These are phyloP conservation scores for Holcopasites calliopsidis DNA, from an alignment of 1,140 invertebrate species.

Conservation along the genomic window DNA sequence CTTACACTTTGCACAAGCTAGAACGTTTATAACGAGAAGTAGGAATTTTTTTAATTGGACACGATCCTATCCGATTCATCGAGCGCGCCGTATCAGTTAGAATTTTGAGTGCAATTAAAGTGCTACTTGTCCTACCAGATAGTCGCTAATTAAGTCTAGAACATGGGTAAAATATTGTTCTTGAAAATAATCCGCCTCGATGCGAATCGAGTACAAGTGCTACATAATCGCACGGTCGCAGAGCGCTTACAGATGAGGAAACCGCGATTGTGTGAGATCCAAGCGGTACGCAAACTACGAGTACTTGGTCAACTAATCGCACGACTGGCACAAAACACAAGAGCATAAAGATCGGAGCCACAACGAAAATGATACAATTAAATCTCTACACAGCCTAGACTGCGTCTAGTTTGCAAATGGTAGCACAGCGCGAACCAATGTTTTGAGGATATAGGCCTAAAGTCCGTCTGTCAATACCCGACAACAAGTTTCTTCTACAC, in stretches of 20 bases:
- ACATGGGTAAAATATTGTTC: background rate
- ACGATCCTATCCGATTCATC: background rate
- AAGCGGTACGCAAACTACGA: too few species aligned
- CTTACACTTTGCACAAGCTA: conserved; percentile 23
- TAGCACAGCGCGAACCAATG: conserved; percentile 55
- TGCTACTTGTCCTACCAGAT: background rate
- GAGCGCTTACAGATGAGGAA: background rate
- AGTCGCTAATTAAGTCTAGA: background rate
- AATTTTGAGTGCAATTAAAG: background rate
- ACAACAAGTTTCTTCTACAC: conserved; percentile 32
- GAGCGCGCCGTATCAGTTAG: conserved; percentile 12
- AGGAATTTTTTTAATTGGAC: too few species aligned
- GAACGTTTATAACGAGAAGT: conserved; percentile 39
- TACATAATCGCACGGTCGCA: too few species aligned
- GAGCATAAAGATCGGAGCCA: conserved; percentile 25
- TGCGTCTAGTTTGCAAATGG: conserved; percentile 48
- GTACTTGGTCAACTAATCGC: too few species aligned
- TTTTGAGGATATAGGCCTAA: conserved; percentile 61
- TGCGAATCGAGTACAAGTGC: background rate
- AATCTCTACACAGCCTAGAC: conserved; percentile 43
- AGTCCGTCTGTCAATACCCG: conserved; percentile 37
- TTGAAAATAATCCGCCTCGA: too few species aligned
- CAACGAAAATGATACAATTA: conserved; percentile 54
- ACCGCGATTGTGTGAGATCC: background rate
- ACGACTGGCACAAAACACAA: too few species aligned